These are phyloP conservation scores for Tragelaphus buxtoni DNA, from an alignment of 2,113 vertebrate species.

Conservation along the genomic window DNA sequence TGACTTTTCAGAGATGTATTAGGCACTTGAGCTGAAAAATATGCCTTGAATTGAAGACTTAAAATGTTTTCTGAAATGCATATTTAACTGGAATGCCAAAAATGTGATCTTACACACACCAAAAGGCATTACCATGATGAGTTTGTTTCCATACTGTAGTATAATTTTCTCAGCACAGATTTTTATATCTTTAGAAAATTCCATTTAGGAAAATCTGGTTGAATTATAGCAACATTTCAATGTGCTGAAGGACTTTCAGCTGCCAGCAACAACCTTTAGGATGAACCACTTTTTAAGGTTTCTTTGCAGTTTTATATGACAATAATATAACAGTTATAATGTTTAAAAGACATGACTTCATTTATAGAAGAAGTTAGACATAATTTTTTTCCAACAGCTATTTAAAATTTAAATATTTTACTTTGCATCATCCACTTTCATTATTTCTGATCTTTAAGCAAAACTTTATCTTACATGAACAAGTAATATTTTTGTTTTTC, in stretches of 20 bases:
- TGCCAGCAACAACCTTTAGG: conserved; percentile 38
- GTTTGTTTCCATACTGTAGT: not conserved
- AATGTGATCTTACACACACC: not conserved
- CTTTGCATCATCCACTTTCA: not conserved
- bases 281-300: conserved; percentile 10
- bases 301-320: conserved; percentile 37
- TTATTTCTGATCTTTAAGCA: conserved; percentile 41
- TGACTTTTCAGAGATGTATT: not conserved
- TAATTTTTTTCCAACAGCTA: not conserved
- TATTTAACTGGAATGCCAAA: conserved; percentile 18
- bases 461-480: not conserved
- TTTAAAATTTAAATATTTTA: conserved; percentile 16
- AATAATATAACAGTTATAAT: not conserved
- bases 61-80: conserved; percentile 21
- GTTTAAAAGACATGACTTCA: conserved; percentile 5
- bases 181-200: conserved; percentile 30
- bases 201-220: conserved; percentile 40
- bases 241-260: not conserved
- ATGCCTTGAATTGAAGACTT: not conserved
- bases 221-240: conserved; percentile 45
- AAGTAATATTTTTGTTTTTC: not conserved
- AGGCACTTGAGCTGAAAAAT: not conserved
- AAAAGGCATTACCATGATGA: conserved; percentile 26
- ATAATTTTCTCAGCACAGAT: conserved; percentile 32
- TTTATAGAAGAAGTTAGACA: not conserved